phyloP scores from a whole-genome alignment of 2,888 invertebrate species.

The Gerris lacustris region DNA sequence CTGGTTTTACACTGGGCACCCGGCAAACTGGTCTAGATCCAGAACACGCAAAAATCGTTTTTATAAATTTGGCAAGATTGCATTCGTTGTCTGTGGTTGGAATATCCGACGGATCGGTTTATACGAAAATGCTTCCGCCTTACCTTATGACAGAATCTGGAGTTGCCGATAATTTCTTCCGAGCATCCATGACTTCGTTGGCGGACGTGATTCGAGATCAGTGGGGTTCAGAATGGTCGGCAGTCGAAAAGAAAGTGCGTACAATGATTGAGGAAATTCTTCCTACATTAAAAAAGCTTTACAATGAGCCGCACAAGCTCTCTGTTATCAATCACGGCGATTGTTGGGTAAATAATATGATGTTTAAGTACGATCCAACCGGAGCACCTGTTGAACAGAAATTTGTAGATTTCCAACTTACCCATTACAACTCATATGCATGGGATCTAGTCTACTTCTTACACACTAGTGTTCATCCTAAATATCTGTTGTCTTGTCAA shows the following conservation, averaged over 20 bases:
- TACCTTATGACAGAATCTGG: conserved; percentile 11
- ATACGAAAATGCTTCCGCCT: conserved; percentile 9
- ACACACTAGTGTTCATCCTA: conserved; percentile 19
- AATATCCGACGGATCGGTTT: conserved; percentile 13
- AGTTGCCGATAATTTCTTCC: conserved; percentile 13
- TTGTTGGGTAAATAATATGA: conserved; percentile 21
- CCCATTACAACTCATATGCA: conserved; percentile 21
- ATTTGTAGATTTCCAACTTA: conserved; percentile 20
- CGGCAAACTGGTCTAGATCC: conserved; percentile 17
- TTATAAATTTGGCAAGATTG: conserved; percentile 19
- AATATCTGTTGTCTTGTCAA: background rate
- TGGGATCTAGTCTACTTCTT: conserved; percentile 22
- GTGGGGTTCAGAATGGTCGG: conserved; percentile 22
- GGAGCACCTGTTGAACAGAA: conserved; percentile 1
- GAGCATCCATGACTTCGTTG: conserved; percentile 14
- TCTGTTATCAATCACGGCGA: conserved; percentile 23
- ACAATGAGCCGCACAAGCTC: conserved; percentile 14
- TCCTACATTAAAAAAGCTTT: conserved; percentile 10
- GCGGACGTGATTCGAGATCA: conserved; percentile 17
- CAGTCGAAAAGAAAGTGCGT: conserved; percentile 10
- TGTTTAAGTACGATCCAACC: conserved; percentile 21
- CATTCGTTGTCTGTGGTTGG: conserved; percentile 20
- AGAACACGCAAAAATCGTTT: conserved; percentile 17
- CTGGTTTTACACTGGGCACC: conserved; percentile 10
- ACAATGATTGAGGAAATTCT: conserved; percentile 12